Evolutionary conservation across 2,113 vertebrate species (phyloP), one percentile per base, ranked within the genome.

Genomic region (Psittacara wagleri): DNA sequence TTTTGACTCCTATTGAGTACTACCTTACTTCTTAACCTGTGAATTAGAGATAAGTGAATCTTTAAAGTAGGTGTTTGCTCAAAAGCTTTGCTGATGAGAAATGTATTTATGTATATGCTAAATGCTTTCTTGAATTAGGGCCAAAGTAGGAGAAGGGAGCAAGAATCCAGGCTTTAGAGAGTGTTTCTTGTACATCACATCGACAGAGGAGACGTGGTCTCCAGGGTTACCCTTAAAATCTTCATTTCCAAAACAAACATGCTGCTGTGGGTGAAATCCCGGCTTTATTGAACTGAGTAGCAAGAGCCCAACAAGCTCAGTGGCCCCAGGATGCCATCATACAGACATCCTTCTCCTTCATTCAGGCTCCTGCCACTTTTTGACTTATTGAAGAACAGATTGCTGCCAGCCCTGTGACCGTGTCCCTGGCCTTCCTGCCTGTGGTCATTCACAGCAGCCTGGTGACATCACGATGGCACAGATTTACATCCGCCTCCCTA

Each of bases 61-160:
- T 77, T 88, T 74, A 81, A 90, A 74, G 6, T 17, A 86, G 77
- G 69, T 83, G 74, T 88, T 83, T 76, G 43, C 57, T 84, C 83
- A 81, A 82, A 73, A 86, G 61, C 52, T 88, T 81, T 78, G 73
- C 76, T 17, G 9, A 55, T 0, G 8, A 61, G 73, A 55, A 73
- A 72, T 39, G 48, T 78, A 78, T 90, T 90, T 75, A 82, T 86
- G 51, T 67, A 33, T 75, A 43, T 66, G 43, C 67, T 90, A 88
- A 93, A 64, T 94, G 83, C 41, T 90, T 83, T 94, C 88, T 74
- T 91, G 80, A 92, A 88, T 86, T 64, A 73, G 41, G 67, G 67
- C 57, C 94, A 88, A 83, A 92, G 78, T 5, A 82, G 41, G 69
- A 93, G 80, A 66, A 76, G 52, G 62, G 52, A 82, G 39, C 55